phyloP scores from a whole-genome alignment of 1,140 invertebrate species.

The Alviniconcha marisindica region DNA sequence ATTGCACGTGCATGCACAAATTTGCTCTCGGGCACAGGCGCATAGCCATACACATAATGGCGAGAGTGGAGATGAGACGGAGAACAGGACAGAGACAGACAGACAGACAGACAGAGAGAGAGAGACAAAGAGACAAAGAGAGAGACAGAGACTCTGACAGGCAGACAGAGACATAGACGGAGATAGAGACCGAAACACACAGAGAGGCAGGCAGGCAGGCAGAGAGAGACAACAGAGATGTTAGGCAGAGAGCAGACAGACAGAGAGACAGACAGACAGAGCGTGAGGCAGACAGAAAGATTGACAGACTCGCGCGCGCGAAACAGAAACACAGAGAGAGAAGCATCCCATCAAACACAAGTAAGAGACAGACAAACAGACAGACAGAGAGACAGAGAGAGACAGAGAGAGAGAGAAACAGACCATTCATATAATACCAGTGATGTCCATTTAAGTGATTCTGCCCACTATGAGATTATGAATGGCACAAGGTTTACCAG shows the following conservation, averaged over 20 bases:
- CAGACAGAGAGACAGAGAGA: neutral
- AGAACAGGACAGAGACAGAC: too few relatives aligned
- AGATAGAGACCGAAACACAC: too few relatives aligned
- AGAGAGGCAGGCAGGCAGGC: too few relatives aligned
- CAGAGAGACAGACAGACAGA: neutral
- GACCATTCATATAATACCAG: too few relatives aligned
- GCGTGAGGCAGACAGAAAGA: neutral
- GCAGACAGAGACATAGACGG: neutral
- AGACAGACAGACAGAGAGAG: too few relatives aligned
- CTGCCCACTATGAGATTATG: too few relatives aligned
- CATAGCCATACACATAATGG: neutral
- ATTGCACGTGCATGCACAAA: neutral
- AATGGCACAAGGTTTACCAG: too few relatives aligned
- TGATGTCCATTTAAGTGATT: too few relatives aligned
- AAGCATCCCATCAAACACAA: neutral
- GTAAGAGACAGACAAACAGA: too few relatives aligned
- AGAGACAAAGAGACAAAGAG: too few relatives aligned
- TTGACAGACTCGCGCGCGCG: neutral
- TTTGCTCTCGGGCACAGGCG: neutral
- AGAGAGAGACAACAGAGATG: too few relatives aligned
- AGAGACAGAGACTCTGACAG: neutral
- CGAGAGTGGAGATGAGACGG: neutral
- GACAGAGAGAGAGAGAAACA: constrained; percentile 24
- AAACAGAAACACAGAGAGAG: neutral
- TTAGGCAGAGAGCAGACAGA: too few relatives aligned